A percentile compares a stretch with the other conserved stretches of the same genome.
Conservation (phyloP, 2,888 invertebrate species). For the Ophonus ardosiacus region DNA sequence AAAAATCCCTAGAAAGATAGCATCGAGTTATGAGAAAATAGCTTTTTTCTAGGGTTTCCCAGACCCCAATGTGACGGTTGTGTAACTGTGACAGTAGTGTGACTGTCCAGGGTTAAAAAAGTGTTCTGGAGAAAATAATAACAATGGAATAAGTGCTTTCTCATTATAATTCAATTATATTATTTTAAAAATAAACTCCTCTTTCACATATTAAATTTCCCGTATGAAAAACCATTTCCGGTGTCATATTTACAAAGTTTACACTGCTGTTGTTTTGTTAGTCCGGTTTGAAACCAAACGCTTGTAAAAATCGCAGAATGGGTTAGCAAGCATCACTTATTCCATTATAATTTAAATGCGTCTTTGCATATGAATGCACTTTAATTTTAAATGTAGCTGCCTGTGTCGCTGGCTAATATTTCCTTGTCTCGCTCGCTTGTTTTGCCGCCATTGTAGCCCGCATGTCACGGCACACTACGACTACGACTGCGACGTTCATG, state of each 20-base stretch:
- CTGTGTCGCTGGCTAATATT: conserved; percentile 41
- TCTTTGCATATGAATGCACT: conserved; percentile 62
- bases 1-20: no score
- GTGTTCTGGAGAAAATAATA: not conserved
- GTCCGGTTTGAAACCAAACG: conserved; percentile 31
- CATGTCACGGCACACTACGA: conserved; percentile 27
- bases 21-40: no score
- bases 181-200: not conserved
- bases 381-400: conserved; percentile 60
- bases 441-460: conserved; percentile 15
- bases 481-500: not conserved
- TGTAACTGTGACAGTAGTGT: no score
- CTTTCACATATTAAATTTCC: not conserved
- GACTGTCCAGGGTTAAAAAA: no score
- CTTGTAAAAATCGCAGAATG: conserved; percentile 45
- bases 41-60: no score
- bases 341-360: conserved; percentile 62
- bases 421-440: conserved; percentile 56
- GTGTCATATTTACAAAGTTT: conserved; percentile 27
- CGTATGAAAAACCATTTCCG: not conserved
- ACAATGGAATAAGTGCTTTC: not conserved
- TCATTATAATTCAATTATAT: not conserved
- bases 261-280: not conserved
- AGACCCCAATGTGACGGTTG: no score
- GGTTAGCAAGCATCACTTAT: conserved; percentile 57